Evolutionary conservation across 2,888 invertebrate genomes (phyloP).

Genomic region (Cheilosia scutellata): DNA sequence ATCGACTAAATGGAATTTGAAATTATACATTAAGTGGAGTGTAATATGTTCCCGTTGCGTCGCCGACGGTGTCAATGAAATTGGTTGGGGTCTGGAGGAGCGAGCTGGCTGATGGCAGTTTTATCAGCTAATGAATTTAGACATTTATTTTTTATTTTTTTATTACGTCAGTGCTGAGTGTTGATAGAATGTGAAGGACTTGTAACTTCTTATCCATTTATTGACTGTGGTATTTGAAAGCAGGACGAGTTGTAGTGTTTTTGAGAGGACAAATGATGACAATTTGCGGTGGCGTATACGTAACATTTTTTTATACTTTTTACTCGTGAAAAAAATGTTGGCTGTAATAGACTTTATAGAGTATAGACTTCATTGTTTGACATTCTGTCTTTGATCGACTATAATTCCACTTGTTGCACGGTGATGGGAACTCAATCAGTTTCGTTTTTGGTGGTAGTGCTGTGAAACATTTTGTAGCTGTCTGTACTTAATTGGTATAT

Average conservation of each 20-base stretch:
- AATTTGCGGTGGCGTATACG: neutral
- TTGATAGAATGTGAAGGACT: neutral
- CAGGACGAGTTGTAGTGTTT: neutral
- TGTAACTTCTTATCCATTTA: neutral
- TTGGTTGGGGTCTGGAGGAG: neutral
- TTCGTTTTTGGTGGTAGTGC: too few relatives aligned
- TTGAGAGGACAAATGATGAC: too few relatives aligned
- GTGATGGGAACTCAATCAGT: too few relatives aligned
- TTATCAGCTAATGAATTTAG: constrained; percentile 43
- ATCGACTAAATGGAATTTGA: constrained; percentile 68
- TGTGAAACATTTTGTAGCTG: too few relatives aligned
- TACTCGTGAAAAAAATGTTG: too few relatives aligned
- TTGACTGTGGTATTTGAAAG: neutral
- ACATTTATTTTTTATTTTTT: constrained; percentile 14
- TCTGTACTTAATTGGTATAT: too few relatives aligned
- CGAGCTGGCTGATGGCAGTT: neutral
- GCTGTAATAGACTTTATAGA: too few relatives aligned
- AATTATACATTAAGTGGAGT: constrained; percentile 70
- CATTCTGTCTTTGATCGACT: too few relatives aligned
- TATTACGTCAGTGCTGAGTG: neutral
- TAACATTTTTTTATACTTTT: neutral
- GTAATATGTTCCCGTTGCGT: constrained; percentile 51
- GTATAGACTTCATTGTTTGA: too few relatives aligned
- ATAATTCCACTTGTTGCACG: too few relatives aligned
- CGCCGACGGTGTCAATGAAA: constrained; percentile 32